Base-by-base conservation (phyloP, 2,888 invertebrate genomes). In the Protodeltote pygarga region DNA sequence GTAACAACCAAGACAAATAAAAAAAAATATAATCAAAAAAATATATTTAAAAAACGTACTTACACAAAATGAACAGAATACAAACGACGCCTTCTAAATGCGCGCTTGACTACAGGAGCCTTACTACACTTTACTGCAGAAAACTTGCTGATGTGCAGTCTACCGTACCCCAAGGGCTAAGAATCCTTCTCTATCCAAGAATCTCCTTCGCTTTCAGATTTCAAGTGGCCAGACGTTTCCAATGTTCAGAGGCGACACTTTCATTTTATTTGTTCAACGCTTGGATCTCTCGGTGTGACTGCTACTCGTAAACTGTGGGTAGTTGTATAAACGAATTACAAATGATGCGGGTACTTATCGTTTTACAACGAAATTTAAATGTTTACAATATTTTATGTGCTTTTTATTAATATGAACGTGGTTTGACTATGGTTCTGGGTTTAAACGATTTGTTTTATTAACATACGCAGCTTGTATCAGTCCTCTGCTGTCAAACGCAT, bases 191-290 rank as follows among this genome's bases (percentile, higher is more conserved):
- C 24, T 49, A 40, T 53, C 42, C 27, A 4, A 45, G 17, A 51
- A 52, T 62, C 35, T 51, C 14, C 35, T 40, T 33, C 39, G 45
- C 39, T 45, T 40, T 47, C 62, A 47, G 45, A 47, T 57, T 55
- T 37, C 34, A 34, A 61, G 63, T 27, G 25, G 23, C 25, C 29
- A 48, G 52, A 57, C 61, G 23, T 24, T 52, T 45, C 17, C 20
- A 37, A 8, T 21, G 15, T 53, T 25, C 25, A 9, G 46, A 39
- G 17, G 28, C 10, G 39, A 48, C 50, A 45, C 39, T 64, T 16
- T 46, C 19, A 53, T 59, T 49, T 59, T 59, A 47, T 59, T 57
- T 49, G 24, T 8, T 28, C 31, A 21, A 50, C 29, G 9, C 27
- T 44, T 11, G 32, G 35, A 32, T 21, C 5, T 37, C 29, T 17